phyloP scores from a whole-genome alignment of 2,888 invertebrate species.

The Myathropa florea region DNA sequence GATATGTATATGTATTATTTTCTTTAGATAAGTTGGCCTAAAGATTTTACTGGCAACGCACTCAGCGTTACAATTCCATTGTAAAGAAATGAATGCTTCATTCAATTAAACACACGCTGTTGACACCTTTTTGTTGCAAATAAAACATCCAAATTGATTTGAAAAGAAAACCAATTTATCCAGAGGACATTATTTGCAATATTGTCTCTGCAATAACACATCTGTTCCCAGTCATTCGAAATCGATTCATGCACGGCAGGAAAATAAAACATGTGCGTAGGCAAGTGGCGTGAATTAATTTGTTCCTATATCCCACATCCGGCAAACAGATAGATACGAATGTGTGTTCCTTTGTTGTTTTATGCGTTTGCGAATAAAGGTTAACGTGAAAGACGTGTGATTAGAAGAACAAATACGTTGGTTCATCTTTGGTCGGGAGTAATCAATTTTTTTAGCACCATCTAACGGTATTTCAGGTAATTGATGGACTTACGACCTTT shows the following conservation, averaged over 20 bases:
- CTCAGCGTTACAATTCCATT: neutral
- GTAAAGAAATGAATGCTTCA: neutral
- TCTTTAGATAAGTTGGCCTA: no score
- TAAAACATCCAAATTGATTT: neutral
- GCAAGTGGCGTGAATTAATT: neutral
- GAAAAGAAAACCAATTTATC: neutral
- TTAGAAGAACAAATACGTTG: neutral
- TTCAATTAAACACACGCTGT: neutral
- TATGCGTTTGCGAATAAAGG: neutral
- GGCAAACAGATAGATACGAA: neutral
- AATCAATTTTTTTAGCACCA: neutral
- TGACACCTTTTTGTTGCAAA: neutral
- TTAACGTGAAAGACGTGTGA: neutral
- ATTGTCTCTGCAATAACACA: neutral
- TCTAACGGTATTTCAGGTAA: neutral
- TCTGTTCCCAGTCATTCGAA: neutral
- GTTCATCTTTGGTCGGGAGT: neutral
- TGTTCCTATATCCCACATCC: neutral
- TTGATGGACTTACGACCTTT: neutral
- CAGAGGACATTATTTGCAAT: neutral
- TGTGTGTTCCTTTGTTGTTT: neutral
- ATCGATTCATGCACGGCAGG: neutral
- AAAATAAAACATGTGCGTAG: neutral
- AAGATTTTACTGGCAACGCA: neutral
- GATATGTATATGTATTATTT: no score